phyloP scores from a whole-genome alignment of 2,113 vertebrate species.

The Cololabis saira region DNA sequence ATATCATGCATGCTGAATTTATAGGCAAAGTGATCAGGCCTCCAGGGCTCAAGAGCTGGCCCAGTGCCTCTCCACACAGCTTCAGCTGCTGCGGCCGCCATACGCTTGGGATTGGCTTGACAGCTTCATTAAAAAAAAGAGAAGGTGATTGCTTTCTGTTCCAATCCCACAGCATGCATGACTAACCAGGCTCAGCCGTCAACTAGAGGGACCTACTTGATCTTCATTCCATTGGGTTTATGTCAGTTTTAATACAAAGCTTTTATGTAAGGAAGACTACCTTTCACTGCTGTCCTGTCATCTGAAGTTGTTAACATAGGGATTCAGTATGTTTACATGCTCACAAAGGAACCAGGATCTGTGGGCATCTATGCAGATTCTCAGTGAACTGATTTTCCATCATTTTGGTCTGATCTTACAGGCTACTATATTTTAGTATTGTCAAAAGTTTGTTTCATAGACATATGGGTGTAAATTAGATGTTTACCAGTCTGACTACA shows the following conservation, averaged over 20 bases:
- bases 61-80: constrained; percentile 62
- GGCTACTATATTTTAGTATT: too few species aligned
- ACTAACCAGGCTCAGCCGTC: constrained; percentile 68
- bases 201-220: constrained; percentile 54
- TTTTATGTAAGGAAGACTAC: constrained; percentile 45
- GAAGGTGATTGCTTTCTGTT: constrained; percentile 72
- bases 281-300: constrained; percentile 44
- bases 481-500: too few species aligned
- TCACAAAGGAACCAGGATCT: constrained; percentile 1
- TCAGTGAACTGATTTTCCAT: constrained; percentile 7
- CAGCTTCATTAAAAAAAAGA: constrained; percentile 79
- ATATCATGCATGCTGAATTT: constrained; percentile 44
- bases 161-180: constrained; percentile 68
- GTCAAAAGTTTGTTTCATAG: too few species aligned
- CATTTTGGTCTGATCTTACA: too few species aligned
- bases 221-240: constrained; percentile 62
- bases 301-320: constrained; percentile 45
- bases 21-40: constrained; percentile 56
- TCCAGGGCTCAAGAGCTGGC: constrained; percentile 64
- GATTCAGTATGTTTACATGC: constrained; percentile 17
- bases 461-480: too few species aligned
- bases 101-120: constrained; percentile 68
- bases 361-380: neutral
- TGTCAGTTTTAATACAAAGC: constrained; percentile 73
- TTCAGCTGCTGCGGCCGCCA: constrained; percentile 47